Evolutionary conservation across 1,140 invertebrate species (phyloP).

Genomic region (Pseudomyrmex pallidus): DNA sequence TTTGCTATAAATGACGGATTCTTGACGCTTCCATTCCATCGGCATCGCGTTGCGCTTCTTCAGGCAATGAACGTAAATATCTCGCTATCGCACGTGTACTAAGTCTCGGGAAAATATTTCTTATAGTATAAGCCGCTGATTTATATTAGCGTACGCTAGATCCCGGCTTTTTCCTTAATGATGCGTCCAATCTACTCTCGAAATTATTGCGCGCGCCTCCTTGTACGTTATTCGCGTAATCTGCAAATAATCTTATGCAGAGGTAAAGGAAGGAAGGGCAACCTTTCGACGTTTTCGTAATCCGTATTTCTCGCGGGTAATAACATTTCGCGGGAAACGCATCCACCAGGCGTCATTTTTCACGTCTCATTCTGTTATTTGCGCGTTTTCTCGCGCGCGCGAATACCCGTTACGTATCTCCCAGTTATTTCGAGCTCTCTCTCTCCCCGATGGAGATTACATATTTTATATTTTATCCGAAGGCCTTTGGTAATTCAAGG

Average conservation of each 20-base stretch:
- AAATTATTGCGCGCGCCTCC: slow-evolving; percentile 35
- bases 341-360: slow-evolving; percentile 38
- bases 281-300: slow-evolving; percentile 31
- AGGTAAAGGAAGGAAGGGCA: too few species aligned
- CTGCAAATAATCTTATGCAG: slow-evolving; percentile 38
- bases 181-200: slow-evolving; percentile 25
- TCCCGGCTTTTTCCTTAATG: slow-evolving; percentile 38
- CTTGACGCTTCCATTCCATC: slow-evolving; percentile 36
- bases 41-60: slow-evolving; percentile 9
- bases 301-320: slow-evolving; percentile 28
- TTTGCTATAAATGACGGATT: slow-evolving; percentile 50
- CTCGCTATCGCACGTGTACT: neutral
- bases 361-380: slow-evolving; percentile 40
- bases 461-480: slow-evolving; percentile 66
- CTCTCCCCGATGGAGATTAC: slow-evolving; percentile 53
- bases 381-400: neutral
- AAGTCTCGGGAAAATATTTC: slow-evolving; percentile 22
- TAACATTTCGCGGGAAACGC: slow-evolving; percentile 4
- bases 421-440: slow-evolving; percentile 47
- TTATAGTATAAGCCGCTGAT: slow-evolving; percentile 29
- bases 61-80: slow-evolving; percentile 40
- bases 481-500: slow-evolving; percentile 68
- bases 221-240: slow-evolving; percentile 28
- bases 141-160: slow-evolving; percentile 13
- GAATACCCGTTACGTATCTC: slow-evolving; percentile 38